Percentiles rank a stretch among this genome's conserved stretches.
Evolutionary conservation across 2,888 invertebrate species (phyloP).

Genomic region (Liopterus haemorrhoidalis): DNA sequence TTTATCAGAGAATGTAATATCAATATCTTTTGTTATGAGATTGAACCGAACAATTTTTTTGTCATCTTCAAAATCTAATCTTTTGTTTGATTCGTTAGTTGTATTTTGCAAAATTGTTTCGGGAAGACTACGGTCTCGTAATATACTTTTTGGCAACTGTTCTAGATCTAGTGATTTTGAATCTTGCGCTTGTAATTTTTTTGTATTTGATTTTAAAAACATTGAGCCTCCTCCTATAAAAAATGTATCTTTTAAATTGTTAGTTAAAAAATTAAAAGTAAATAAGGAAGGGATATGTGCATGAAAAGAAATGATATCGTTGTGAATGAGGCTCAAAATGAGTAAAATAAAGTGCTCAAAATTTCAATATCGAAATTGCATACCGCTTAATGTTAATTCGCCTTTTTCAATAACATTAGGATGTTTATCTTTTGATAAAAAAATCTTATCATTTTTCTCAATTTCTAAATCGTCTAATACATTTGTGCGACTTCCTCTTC

Average conservation of each 20-base stretch:
- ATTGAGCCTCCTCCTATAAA: slow-evolving; percentile 54
- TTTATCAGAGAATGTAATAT: slow-evolving; percentile 42
- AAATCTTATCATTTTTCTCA: slow-evolving; percentile 12
- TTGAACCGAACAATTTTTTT: slow-evolving; percentile 70
- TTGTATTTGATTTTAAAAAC: slow-evolving; percentile 55
- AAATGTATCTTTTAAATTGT: slow-evolving; percentile 13
- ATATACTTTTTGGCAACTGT: slow-evolving; percentile 53
- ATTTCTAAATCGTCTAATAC: slow-evolving; percentile 8
- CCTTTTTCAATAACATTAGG: slow-evolving; percentile 37
- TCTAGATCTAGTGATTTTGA: slow-evolving; percentile 31
- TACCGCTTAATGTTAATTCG: slow-evolving; percentile 41
- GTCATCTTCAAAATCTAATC: slow-evolving; percentile 56
- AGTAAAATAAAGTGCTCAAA: not conserved
- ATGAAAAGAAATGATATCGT: slow-evolving; percentile 9
- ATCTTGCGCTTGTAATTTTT: slow-evolving; percentile 36
- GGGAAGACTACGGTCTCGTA: slow-evolving; percentile 53
- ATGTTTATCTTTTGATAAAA: slow-evolving; percentile 43
- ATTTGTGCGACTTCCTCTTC: slow-evolving; percentile 13
- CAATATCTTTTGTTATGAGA: slow-evolving; percentile 48
- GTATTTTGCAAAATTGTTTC: slow-evolving; percentile 41
- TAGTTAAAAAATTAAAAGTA: slow-evolving; percentile 5
- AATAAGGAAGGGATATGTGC: not conserved
- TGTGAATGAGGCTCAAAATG: slow-evolving; percentile 13
- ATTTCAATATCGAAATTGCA: slow-evolving; percentile 16
- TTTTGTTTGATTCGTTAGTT: slow-evolving; percentile 28